These are phyloP conservation scores for Micrastur ruficollis DNA, from an alignment of 2,797 vertebrate genomes.

Conservation along the genomic window DNA sequence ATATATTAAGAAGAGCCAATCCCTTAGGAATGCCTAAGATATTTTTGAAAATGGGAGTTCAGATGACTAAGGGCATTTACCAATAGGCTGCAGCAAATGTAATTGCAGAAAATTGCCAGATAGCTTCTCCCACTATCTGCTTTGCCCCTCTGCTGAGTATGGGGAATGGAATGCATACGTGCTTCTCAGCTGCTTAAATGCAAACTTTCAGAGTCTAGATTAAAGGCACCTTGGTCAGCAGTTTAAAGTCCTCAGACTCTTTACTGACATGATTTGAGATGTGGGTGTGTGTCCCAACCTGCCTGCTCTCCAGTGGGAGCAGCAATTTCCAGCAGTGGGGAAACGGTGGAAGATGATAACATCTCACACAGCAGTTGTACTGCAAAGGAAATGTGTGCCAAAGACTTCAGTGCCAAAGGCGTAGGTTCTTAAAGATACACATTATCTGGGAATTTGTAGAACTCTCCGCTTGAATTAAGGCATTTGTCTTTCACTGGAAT, in stretches of 20 bases:
- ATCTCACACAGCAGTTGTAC: not conserved
- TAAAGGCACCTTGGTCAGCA: not conserved
- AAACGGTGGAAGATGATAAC: not conserved
- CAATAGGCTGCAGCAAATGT: not conserved
- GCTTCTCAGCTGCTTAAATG: not conserved
- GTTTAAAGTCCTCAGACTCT: not conserved
- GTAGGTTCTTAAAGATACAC: not conserved
- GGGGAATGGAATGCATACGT: not conserved
- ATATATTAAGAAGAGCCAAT: not conserved
- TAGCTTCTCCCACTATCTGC: not conserved
- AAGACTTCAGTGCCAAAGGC: not conserved
- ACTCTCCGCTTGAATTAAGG: not conserved
- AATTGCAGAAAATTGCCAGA: slow-evolving; percentile 19
- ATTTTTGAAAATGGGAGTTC: slow-evolving; percentile 12
- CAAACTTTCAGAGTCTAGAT: not conserved
- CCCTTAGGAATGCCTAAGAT: not conserved
- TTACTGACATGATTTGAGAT: not conserved
- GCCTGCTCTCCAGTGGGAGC: not conserved
- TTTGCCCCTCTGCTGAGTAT: not conserved
- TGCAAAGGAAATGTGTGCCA: not conserved
- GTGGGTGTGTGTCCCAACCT: slow-evolving; percentile 1
- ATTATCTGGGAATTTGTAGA: not conserved
- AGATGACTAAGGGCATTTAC: not conserved
- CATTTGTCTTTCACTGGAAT: not conserved
- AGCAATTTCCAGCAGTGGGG: not conserved